Evolutionary conservation across 1,140 invertebrate species (phyloP), one percentile per base, ranked within the genome.

Genomic region (Steinernema khuongi): DNA sequence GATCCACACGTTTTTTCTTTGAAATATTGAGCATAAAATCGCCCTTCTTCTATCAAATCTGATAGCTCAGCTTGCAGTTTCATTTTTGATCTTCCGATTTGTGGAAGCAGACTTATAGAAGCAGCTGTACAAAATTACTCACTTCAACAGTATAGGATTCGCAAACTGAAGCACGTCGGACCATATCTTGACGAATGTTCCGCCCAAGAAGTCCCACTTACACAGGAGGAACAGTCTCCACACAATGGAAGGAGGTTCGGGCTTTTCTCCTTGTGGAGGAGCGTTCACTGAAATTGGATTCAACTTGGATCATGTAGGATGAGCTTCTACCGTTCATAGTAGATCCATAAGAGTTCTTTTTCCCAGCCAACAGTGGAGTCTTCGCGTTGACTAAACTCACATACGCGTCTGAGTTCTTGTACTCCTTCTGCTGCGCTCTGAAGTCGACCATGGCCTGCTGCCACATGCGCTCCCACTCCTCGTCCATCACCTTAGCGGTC

Each of bases 131-230:
- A 73, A 0, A 29, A 19, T 17, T 18, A 17, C 72, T 41, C 22
- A 78, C 77, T 78, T 77, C 1, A 78, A 68, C 41, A 78, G 72
- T 1, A 50, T 71, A 0, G 77, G 77, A 68, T 78, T 78, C 1
- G 76, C 77, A 36, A 74, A 77, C 31, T 78, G 76, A 32, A 78
- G 67, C 7, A 77, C 18, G 43, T 78, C 77, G 30, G 72, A 77
- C 36, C 74, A 43, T 19, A 78, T 60, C 68, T 78, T 78, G 29
- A 78, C 66, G 22, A 68, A 70, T 4, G 71, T 67, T 1, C 32
- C 76, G 44, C 71, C 72, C 1, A 78, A 17, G 1, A 78, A 33
- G 28, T 78, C 77, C 71, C 67, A 78, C 29, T 75, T 74, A 67
- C 76, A 79, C 0, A 77, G 67, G 1, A 41, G 29, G 50, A 72